Evolutionary conservation across 1,140 invertebrate species (phyloP).

Genomic region (Laupala kohalensis): DNA sequence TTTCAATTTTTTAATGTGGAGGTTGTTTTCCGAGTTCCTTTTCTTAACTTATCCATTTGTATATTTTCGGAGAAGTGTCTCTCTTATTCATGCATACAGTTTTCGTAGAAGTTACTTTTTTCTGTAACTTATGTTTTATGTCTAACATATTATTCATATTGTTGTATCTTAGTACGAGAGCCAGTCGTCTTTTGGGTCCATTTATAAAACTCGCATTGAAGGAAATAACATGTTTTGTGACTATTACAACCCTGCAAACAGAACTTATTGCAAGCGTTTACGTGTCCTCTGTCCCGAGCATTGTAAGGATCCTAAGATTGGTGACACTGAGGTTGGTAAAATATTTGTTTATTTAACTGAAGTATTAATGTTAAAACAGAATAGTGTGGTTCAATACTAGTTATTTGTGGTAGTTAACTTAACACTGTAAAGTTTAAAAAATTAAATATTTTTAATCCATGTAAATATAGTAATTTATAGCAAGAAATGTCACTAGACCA

Average conservation of each 20-base stretch:
- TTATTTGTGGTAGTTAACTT: no score
- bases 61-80: not conserved
- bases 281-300: constrained; percentile 95
- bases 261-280: constrained; percentile 91
- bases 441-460: no score
- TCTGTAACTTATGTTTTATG: not conserved
- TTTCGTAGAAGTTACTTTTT: not conserved
- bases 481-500: no score
- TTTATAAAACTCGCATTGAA: constrained; percentile 87
- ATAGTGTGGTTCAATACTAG: no score
- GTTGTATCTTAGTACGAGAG: constrained; percentile 67
- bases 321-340: constrained; percentile 46
- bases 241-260: constrained; percentile 77
- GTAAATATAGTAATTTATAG: no score
- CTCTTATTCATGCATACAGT: not conserved
- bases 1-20: no score
- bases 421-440: no score
- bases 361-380: no score
- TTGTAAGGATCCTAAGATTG: constrained; percentile 87
- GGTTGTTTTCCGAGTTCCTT: no score
- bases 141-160: not conserved
- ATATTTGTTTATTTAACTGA: no score
- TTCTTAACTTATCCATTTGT: no score
- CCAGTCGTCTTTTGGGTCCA: constrained; percentile 90
- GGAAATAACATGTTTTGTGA: constrained; percentile 96